Conservation (phyloP, 2,113 vertebrate genomes). For the Nibea albiflora region DNA sequence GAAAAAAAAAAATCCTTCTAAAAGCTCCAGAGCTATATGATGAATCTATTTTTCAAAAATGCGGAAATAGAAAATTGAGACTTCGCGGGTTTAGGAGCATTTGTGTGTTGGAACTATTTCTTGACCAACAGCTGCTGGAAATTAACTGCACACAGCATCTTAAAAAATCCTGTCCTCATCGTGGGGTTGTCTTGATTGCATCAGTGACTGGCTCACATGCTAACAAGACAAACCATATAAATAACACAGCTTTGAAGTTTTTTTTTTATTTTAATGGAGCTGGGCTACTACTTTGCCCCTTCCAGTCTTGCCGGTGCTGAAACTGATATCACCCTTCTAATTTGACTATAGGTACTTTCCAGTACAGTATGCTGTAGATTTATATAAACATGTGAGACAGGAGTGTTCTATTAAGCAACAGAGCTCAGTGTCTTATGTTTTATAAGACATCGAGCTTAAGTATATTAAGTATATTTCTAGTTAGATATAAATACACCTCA, state of each 20-base stretch:
- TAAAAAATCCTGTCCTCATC: constrained; percentile 14
- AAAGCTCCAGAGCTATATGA: background rate
- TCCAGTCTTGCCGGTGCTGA: background rate
- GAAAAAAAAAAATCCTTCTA: constrained; percentile 7
- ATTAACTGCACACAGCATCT: background rate
- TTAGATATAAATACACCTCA: background rate
- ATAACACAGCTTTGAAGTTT: background rate
- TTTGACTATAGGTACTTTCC: background rate
- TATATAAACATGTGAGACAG: background rate
- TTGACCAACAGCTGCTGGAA: constrained; percentile 41
- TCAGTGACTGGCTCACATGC: background rate
- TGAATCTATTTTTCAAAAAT: background rate
- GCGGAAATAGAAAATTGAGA: constrained; percentile 4
- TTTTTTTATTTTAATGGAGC: background rate
- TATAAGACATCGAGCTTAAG: background rate
- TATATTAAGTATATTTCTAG: background rate
- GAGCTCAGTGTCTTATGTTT: background rate
- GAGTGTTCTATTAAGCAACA: background rate
- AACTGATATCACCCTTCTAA: background rate
- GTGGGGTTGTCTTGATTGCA: background rate
- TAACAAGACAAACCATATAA: background rate
- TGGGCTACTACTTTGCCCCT: background rate
- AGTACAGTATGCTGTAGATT: background rate
- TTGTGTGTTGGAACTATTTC: constrained; percentile 32
- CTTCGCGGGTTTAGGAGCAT: constrained; percentile 1